phyloP scores from a whole-genome alignment of 2,113 vertebrate species.

The Orycteropus afer region DNA sequence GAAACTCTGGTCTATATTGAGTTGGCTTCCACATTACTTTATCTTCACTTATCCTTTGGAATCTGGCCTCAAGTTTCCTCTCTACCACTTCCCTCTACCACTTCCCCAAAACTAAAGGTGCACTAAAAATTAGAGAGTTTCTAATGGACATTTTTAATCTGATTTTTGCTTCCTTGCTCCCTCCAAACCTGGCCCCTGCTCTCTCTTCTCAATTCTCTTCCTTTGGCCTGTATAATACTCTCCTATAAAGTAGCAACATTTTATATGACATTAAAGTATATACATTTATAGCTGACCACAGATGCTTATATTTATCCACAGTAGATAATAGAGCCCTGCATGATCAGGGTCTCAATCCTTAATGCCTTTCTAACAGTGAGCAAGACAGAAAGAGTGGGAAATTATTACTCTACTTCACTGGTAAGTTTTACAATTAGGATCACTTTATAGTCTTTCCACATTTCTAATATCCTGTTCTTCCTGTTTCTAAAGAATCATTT shows the following conservation, averaged over 20 bases:
- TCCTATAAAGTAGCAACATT: neutral
- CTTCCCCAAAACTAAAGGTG: neutral
- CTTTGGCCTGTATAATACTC: neutral
- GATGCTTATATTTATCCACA: neutral
- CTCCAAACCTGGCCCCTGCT: neutral
- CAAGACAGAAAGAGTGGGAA: neutral
- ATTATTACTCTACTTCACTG: neutral
- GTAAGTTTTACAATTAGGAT: neutral
- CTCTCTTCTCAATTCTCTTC: neutral
- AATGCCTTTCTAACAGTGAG: neutral
- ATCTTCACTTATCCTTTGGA: neutral
- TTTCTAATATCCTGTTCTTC: neutral
- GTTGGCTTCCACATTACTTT: neutral
- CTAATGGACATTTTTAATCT: neutral
- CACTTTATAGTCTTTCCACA: neutral
- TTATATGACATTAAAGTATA: neutral
- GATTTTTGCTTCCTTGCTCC: neutral
- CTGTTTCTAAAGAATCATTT: neutral
- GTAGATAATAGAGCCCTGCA: neutral
- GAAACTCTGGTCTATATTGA: neutral
- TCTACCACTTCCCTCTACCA: no score
- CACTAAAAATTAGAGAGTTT: neutral
- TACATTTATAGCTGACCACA: neutral
- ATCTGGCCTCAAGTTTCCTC: neutral
- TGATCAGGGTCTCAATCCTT: neutral